Evolutionary conservation across 1,140 invertebrate genomes (phyloP), one percentile per base, ranked within the genome.

Genomic region (Agraylea sexmaculata): DNA sequence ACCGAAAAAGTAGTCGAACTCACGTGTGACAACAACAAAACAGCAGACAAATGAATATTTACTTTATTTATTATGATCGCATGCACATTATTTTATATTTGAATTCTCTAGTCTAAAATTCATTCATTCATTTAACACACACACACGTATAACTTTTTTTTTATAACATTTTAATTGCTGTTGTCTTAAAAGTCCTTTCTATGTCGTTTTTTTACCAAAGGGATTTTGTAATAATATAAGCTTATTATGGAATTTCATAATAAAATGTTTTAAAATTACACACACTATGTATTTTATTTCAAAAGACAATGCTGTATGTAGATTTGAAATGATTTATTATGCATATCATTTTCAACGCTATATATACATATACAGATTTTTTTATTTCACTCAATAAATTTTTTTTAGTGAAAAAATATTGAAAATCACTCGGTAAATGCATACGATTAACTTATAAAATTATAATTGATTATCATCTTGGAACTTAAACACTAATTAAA

Each of bases 1-100:
- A 47, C 64, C 62, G 47, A 66, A 63, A 48, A 60, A 54, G 59
- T 44, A 27, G 11, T 32, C 7, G 3, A 12, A 20, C 13, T 7
- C 6, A 31, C 11, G 6, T 12, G n/a, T 7, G n/a, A 25, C 23
- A 25, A 25, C 23, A 25, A 25, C 7, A 25, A 25, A 25, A 25
- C 7, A 25, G 7, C n/a, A n/a, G n/a, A n/a, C n/a, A n/a, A n/a
- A n/a, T n/a, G n/a, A n/a, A n/a, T n/a, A n/a, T n/a, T n/a, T n/a
- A 47, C 52, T 43, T 47, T 54, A 51, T 46, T 55, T 53, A 17
- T 40, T 54, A 52, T 54, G 58, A 51, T 37, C 30, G 28, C 50
- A 54, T 47, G 57, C 54, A 40, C 27, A 27, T 8, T 27, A 8
- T 8, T 27, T 42, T 49, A 52, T 54, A 43, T 50, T 28, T 19